Evolutionary conservation across 2,797 vertebrate genomes (phyloP).

Genomic region (Leptoclinus maculatus): DNA sequence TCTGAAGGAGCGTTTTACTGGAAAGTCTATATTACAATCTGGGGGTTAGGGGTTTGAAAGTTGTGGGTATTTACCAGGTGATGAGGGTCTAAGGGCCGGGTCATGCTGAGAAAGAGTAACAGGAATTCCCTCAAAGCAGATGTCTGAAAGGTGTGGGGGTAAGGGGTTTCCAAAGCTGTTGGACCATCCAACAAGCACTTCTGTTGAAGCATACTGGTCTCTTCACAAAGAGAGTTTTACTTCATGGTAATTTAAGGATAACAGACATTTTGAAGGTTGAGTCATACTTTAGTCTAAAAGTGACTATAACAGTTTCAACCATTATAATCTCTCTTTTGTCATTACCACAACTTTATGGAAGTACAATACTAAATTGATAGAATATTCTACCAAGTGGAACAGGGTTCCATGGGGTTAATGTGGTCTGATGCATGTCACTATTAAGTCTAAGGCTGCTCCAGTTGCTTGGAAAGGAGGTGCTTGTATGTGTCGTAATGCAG

Average conservation of each 20-base stretch:
- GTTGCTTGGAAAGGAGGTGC: background rate
- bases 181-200: background rate
- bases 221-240: background rate
- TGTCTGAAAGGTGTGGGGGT: background rate
- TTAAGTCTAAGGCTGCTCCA: background rate
- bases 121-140: background rate
- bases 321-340: background rate
- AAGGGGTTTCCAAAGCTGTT: background rate
- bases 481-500: constrained; percentile 25
- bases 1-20: background rate
- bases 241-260: background rate
- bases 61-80: background rate
- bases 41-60: background rate
- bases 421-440: background rate
- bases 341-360: background rate
- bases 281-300: background rate
- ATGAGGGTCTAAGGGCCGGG: background rate
- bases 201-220: background rate
- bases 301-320: background rate
- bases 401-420: background rate
- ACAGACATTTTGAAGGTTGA: background rate
- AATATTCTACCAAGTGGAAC: background rate
- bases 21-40: background rate
- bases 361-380: background rate
- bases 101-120: background rate